Percentiles rank a stretch among this genome's conserved stretches.
Conservation (phyloP, 1,140 invertebrate species). For the Antheraea mylitta region DNA sequence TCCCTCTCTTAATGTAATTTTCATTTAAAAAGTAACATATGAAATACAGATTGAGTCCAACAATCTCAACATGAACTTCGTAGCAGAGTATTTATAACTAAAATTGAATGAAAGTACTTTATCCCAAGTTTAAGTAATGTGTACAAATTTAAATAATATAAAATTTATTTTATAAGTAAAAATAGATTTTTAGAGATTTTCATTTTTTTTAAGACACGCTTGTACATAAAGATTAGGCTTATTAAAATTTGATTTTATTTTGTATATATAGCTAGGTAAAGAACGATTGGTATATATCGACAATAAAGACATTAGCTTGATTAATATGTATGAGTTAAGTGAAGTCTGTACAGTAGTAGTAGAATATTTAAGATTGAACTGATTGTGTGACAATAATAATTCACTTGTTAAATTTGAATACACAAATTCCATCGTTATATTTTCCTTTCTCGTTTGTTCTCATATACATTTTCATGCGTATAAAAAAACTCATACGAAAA, state of each 20-base stretch:
- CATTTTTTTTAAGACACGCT: neutral
- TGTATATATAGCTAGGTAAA: neutral
- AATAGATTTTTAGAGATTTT: too few species aligned
- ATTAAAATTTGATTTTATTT: neutral
- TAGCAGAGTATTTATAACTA: too few species aligned
- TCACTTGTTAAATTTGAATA: neutral
- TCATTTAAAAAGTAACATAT: too few species aligned
- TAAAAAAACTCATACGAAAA: too few species aligned
- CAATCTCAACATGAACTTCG: too few species aligned
- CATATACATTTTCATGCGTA: too few species aligned
- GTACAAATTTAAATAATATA: slow-evolving; percentile 3
- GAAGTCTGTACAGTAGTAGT: too few species aligned
- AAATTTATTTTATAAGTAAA: too few species aligned
- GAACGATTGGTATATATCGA: neutral
- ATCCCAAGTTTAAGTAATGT: neutral
- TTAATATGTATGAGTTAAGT: too few species aligned
- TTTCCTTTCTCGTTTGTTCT: neutral
- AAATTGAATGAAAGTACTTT: too few species aligned
- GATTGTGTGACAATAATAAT: neutral
- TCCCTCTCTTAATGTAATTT: neutral
- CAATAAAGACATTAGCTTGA: neutral
- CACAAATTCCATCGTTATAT: neutral
- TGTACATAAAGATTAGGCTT: neutral
- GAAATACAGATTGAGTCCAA: too few species aligned
- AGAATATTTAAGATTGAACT: neutral